Percentiles rank a stretch among this genome's conserved stretches.
phyloP scores from a whole-genome alignment of 2,888 invertebrate species.

The Philaethria dido region DNA sequence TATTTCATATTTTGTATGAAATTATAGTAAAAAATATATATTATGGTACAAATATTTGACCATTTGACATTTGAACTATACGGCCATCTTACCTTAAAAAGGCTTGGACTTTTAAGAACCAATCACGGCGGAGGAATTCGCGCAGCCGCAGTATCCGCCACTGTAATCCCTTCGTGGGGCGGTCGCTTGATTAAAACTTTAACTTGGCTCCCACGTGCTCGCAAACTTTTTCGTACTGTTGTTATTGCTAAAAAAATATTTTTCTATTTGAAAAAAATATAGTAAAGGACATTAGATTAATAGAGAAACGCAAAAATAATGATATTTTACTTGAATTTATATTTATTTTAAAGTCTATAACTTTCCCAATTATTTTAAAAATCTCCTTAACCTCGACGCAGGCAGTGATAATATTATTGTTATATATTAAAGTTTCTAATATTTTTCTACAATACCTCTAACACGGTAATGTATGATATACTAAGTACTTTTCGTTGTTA shows the following conservation, averaged over 20 bases:
- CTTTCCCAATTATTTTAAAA: too few species aligned
- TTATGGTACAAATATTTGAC: neutral
- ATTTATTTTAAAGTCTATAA: too few species aligned
- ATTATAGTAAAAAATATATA: neutral
- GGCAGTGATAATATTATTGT: too few species aligned
- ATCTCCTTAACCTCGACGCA: too few species aligned
- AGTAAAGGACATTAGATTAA: too few species aligned
- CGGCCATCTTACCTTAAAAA: conserved; percentile 13
- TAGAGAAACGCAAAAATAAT: too few species aligned
- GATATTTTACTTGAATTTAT: too few species aligned
- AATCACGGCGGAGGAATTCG: neutral
- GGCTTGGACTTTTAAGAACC: conserved; percentile 1
- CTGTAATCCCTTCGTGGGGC: conserved; percentile 15
- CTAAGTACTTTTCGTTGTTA: too few species aligned
- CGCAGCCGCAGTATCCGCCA: neutral
- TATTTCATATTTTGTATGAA: neutral
- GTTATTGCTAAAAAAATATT: neutral
- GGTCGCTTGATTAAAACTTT: conserved; percentile 29
- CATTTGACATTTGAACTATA: conserved; percentile 9
- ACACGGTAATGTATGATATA: too few species aligned
- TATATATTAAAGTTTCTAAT: too few species aligned
- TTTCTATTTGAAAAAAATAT: too few species aligned
- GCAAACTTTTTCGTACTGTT: neutral
- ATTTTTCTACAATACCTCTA: too few species aligned
- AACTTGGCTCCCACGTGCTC: conserved; percentile 5